A percentile compares a stretch with the other conserved stretches of the same genome.
Evolutionary conservation across 1,140 invertebrate species (phyloP).

Genomic region (Danaus plexippus): DNA sequence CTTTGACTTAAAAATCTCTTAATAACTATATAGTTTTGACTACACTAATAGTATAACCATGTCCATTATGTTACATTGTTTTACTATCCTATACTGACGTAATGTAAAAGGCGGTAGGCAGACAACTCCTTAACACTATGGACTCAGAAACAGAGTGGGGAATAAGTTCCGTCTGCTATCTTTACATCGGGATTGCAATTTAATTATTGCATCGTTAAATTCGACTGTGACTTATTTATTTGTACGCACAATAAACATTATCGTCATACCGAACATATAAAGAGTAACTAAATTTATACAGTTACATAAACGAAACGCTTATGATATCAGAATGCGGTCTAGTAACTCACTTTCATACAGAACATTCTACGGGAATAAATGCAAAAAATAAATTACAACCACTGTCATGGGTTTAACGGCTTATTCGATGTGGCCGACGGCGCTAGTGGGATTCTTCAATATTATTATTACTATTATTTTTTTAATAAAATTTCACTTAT

Average conservation of each 20-base stretch:
- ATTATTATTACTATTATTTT: constrained; percentile 15
- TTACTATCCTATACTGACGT: constrained; percentile 64
- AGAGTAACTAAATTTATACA: too few relatives aligned
- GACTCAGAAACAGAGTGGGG: constrained; percentile 66
- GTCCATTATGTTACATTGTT: constrained; percentile 66
- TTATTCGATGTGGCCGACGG: constrained; percentile 29
- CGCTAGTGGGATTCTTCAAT: constrained; percentile 36
- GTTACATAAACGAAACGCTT: too few relatives aligned
- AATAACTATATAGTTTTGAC: constrained; percentile 60
- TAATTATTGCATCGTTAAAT: too few relatives aligned
- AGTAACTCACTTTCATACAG: too few relatives aligned
- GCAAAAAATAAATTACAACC: constrained; percentile 28
- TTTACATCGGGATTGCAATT: too few relatives aligned
- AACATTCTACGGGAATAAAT: constrained; percentile 17
- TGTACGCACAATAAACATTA: too few relatives aligned
- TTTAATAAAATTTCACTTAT: constrained; percentile 21
- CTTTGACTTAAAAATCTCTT: constrained; percentile 71
- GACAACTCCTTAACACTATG: constrained; percentile 62
- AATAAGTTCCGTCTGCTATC: constrained; percentile 6
- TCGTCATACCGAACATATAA: too few relatives aligned
- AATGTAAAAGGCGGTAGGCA: constrained; percentile 70
- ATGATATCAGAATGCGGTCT: too few relatives aligned
- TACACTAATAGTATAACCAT: constrained; percentile 70
- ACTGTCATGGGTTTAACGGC: constrained; percentile 11
- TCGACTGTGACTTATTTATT: too few relatives aligned